These are phyloP conservation scores for Ctenicera cuprea DNA, from an alignment of 2,888 invertebrate genomes.

Conservation along the genomic window DNA sequence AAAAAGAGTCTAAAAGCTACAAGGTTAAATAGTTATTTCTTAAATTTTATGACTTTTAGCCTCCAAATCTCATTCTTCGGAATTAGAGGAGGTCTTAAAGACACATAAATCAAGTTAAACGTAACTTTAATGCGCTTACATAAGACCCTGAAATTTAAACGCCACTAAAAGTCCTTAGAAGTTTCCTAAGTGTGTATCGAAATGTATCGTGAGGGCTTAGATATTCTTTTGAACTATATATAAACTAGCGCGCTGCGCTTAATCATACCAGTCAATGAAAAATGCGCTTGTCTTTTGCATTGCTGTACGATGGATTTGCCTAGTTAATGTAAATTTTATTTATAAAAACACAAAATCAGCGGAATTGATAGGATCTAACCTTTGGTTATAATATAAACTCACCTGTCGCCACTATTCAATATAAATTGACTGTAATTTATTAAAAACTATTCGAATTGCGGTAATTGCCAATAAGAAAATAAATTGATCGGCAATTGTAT, in stretches of 20 bases:
- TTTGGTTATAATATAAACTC: constrained; percentile 17
- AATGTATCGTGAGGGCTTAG: not conserved
- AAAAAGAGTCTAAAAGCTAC: not conserved
- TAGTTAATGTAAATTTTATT: constrained; percentile 13
- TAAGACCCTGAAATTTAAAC: constrained; percentile 20
- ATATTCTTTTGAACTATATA: constrained; percentile 17
- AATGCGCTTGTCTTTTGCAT: not conserved
- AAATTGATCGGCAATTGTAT: constrained; percentile 37
- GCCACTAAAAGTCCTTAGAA: constrained; percentile 4
- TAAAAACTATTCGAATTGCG: constrained; percentile 43
- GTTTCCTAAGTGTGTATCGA: constrained; percentile 9
- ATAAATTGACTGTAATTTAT: constrained; percentile 49
- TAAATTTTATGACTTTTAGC: constrained; percentile 15
- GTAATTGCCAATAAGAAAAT: constrained; percentile 37
- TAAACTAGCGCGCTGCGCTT: not conserved
- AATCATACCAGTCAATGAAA: not conserved
- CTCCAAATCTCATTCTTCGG: constrained; percentile 16
- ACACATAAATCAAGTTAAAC: constrained; percentile 21
- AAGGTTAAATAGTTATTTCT: not conserved
- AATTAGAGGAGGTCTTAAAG: not conserved
- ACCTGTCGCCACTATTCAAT: constrained; percentile 36
- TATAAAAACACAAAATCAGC: constrained; percentile 13
- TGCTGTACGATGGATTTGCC: not conserved
- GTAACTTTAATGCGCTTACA: constrained; percentile 27
- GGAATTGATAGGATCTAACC: constrained; percentile 42